Conservation (phyloP, 1,140 invertebrate genomes). For the Dermatophagoides farinae region DNA sequence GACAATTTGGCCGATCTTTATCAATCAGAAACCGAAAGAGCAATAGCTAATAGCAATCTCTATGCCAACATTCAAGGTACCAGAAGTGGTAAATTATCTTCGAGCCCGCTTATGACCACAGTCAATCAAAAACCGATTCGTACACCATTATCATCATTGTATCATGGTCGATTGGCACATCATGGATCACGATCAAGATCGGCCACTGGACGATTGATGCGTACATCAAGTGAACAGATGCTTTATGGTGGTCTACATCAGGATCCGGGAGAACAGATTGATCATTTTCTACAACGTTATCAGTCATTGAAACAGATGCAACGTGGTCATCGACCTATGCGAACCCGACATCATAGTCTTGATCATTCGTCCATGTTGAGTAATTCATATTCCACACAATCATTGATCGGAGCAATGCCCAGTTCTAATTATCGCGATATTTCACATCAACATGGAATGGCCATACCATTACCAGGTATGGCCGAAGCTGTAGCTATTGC, state of each 20-base stretch:
- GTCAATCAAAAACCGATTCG: not conserved
- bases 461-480: too few species aligned
- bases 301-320: not conserved
- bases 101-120: too few species aligned
- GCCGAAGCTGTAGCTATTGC: too few species aligned
- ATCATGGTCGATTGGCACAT: not conserved
- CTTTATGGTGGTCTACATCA: too few species aligned
- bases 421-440: not conserved
- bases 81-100: not conserved
- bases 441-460: not conserved
- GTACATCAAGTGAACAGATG: not conserved
- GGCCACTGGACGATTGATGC: not conserved
- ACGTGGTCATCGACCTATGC: constrained; percentile 2
- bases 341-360: not conserved
- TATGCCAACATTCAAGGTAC: not conserved
- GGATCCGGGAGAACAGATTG: not conserved
- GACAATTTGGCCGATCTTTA: not conserved
- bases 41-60: too few species aligned
- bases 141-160: not conserved
- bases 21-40: too few species aligned
- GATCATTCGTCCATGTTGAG: not conserved
- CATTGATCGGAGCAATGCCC: not conserved
- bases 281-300: constrained; percentile 3
- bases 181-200: not conserved
- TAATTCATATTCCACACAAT: constrained; percentile 2